Base-by-base conservation (phyloP, 1,140 invertebrate genomes). In the Brevipalpus yothersi region DNA sequence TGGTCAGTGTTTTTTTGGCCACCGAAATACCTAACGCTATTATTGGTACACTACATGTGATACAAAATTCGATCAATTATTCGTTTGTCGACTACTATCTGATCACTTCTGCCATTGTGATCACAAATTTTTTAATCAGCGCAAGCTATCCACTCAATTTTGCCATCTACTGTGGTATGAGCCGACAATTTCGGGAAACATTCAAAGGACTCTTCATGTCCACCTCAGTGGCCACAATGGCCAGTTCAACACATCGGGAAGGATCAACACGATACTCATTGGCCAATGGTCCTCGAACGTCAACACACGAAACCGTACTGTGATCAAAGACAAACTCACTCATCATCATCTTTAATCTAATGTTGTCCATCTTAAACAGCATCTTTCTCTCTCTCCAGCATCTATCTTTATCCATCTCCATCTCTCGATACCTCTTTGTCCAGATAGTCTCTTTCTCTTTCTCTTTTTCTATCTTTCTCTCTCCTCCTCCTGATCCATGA, bases 141-240 rank as follows among this genome's bases (percentile, higher is more conserved):
- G 75, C 89, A 9, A 86, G 82, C 19, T 93, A 92, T 70, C 88
- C 88, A 0, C 82, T 92, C 59, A 91, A 93, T 71, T 94, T 94
- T 67, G 87, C 86, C 58, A 92, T 94, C 61, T 94, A 94, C 69
- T 93, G 88, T 69, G 86, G 86, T 7, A 93, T 93, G 89, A 87
- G 83, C 54, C 75, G 86, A 23, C 86, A 91, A 68, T 94, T 94
- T 68, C 74, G 89, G 41, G 86, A 91, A 69, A 93, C 89, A 0
- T 94, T 93, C 72, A 87, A 86, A 66, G 81, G 86, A 65, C 74
- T 93, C 4, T 92, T 93, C 40, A 21, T 58, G 12, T 43, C 39
- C 9, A 41, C 40, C 0, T 31, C 56, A 0, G 19, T 9, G 12
- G 42, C 63, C 60, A 76, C 79, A 66, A 79, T 77, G 19, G 76